Conservation (phyloP, 23 tunicate genomes). For the Phallusia fumigata region DNA sequence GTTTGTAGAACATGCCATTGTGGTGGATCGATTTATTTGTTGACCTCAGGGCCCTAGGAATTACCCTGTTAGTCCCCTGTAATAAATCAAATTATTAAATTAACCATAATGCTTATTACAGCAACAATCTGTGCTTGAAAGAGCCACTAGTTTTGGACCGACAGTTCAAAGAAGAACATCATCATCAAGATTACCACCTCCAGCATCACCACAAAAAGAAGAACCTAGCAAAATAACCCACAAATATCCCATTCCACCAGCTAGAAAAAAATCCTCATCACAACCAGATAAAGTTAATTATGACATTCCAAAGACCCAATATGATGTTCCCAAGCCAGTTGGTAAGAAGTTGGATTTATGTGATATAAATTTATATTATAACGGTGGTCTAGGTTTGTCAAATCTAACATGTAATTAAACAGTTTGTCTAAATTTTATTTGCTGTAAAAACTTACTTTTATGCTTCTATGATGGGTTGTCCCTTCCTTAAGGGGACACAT, state of each 20-base stretch:
- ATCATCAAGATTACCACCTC: conserved; percentile 17
- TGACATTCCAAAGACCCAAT: conserved; percentile 10
- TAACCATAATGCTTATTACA: background rate
- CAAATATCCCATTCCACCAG: conserved; percentile 56
- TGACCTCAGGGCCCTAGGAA: too few species aligned
- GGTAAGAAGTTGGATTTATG: conserved; percentile 14
- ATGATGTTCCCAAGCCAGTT: conserved; percentile 42
- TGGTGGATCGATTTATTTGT: too few species aligned
- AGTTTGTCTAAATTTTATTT: too few species aligned
- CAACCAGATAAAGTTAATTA: background rate
- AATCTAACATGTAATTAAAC: too few species aligned
- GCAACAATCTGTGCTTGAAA: conserved; percentile 7
- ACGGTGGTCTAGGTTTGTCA: too few species aligned
- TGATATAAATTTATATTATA: background rate
- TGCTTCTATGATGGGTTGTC: too few species aligned
- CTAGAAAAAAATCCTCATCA: conserved; percentile 21
- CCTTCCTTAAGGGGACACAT: too few species aligned
- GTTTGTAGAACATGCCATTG: too few species aligned
- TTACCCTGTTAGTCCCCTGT: too few species aligned
- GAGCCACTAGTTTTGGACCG: background rate
- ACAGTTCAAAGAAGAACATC: conserved; percentile 9
- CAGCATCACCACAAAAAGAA: background rate
- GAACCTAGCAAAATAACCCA: background rate
- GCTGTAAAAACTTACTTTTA: too few species aligned
- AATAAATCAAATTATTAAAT: background rate